A percentile compares a stretch with the other conserved stretches of the same genome.
Evolutionary conservation across 2,113 vertebrate genomes (phyloP).

Genomic region (Pluvialis apricaria): DNA sequence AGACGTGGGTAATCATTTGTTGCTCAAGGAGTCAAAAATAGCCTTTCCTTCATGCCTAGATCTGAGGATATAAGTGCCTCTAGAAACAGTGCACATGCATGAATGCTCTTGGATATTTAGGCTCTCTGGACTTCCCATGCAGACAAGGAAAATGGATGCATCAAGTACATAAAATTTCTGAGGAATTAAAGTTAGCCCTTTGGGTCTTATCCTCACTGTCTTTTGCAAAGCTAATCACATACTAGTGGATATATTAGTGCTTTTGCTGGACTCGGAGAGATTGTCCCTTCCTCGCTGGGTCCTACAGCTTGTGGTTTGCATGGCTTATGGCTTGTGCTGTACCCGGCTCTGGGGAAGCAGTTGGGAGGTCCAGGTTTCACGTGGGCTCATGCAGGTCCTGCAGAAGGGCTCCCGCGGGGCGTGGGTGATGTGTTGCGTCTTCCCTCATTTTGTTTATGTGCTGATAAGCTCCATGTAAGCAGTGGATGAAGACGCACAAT

Average conservation of each 20-base stretch:
- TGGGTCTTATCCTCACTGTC: not conserved
- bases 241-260: too few relatives aligned
- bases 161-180: not conserved
- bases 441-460: not conserved
- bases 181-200: not conserved
- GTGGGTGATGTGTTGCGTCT: not conserved
- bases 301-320: not conserved
- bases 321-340: not conserved
- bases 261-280: not conserved
- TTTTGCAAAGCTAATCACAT: not conserved
- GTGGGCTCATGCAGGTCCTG: not conserved
- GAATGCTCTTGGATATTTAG: not conserved
- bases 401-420: not conserved
- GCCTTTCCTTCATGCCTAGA: not conserved
- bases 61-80: not conserved
- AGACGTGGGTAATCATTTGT: not conserved
- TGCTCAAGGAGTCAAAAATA: not conserved
- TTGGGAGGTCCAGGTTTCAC: accelerated
- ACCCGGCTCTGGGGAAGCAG: not conserved
- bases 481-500: not conserved
- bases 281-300: not conserved
- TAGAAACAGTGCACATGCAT: not conserved
- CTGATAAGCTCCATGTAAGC: not conserved
- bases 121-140: not conserved
- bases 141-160: not conserved